A percentile compares a stretch with the other conserved stretches of the same genome.
Conservation (phyloP, 2,888 invertebrate species). For the Hypsopygia costalis region DNA sequence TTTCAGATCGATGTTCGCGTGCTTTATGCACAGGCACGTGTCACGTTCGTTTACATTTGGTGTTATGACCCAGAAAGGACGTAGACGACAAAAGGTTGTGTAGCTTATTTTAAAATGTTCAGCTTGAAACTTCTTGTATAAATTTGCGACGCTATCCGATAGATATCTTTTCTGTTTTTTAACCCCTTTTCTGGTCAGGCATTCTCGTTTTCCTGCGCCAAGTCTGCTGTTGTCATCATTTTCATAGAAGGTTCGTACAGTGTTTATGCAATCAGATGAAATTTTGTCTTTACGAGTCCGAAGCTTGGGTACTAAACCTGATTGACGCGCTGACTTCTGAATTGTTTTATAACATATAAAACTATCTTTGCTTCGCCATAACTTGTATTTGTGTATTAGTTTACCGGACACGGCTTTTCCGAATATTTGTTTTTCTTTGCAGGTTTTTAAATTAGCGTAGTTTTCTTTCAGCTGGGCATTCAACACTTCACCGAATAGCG, state of each 20-base stretch:
- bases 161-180: conserved; percentile 29
- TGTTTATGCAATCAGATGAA: conserved; percentile 14
- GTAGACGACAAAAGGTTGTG: conserved; percentile 22
- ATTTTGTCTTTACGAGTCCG: conserved; percentile 9
- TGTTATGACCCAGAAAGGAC: conserved; percentile 27
- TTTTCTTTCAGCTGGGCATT: conserved; percentile 18
- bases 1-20: conserved; percentile 23
- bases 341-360: conserved; percentile 16
- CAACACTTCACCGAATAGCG: conserved; percentile 19
- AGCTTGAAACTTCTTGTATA: conserved; percentile 25
- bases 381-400: conserved; percentile 14
- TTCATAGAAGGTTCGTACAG: conserved; percentile 23
- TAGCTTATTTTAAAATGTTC: conserved; percentile 16
- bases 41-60: conserved; percentile 25
- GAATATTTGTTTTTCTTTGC: conserved; percentile 16
- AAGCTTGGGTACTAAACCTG: conserved; percentile 4
- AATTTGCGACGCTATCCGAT: conserved; percentile 23
- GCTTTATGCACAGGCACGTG: conserved; percentile 23
- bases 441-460: conserved; percentile 13
- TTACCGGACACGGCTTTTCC: conserved; percentile 14
- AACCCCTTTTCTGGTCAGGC: conserved; percentile 23
- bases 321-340: conserved; percentile 14
- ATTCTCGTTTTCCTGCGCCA: conserved; percentile 29
- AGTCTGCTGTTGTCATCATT: conserved; percentile 27
- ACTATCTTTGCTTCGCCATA: conserved; percentile 13